Evolutionary conservation across 2,888 invertebrate genomes (phyloP).

Genomic region (Tuta absoluta): DNA sequence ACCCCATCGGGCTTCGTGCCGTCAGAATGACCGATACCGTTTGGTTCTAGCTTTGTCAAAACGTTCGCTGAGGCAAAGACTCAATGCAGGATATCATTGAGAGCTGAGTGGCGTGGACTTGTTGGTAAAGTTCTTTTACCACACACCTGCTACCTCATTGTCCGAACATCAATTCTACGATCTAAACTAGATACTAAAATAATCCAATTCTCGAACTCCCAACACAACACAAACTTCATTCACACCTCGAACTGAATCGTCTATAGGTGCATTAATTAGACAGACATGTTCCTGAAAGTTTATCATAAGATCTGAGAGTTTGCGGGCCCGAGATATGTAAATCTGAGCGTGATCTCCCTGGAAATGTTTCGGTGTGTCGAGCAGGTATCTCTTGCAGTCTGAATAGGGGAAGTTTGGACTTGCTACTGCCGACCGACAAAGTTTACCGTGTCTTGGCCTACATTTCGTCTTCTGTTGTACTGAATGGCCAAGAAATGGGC

Average conservation of each 20-base stretch:
- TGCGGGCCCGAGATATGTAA: slow-evolving; percentile 17
- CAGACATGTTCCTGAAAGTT: neutral
- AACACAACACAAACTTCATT: slow-evolving; percentile 5
- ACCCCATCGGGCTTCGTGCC: no score
- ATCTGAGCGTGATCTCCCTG: slow-evolving; percentile 15
- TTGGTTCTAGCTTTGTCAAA: no score
- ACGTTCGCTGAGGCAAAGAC: no score
- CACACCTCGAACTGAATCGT: neutral
- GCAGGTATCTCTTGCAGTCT: slow-evolving; percentile 35
- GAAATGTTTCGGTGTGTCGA: slow-evolving; percentile 25
- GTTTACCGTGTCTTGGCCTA: slow-evolving; percentile 54
- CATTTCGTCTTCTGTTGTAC: slow-evolving; percentile 49
- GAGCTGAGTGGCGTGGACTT: no score
- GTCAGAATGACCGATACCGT: no score
- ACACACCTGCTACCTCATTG: neutral
- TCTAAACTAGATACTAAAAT: neutral
- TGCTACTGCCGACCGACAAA: slow-evolving; percentile 45
- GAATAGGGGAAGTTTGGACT: slow-evolving; percentile 41
- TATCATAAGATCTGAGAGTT: slow-evolving; percentile 12
- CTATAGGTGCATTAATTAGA: slow-evolving; percentile 11
- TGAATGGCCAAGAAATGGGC: slow-evolving; percentile 37
- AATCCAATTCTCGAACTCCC: neutral
- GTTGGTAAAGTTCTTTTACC: no score
- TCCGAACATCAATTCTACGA: neutral
- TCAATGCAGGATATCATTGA: no score